A percentile compares a stretch with the other conserved stretches of the same genome.
Evolutionary conservation across 2,797 vertebrate species (phyloP).

Genomic region (Acestrorhynchus altus): DNA sequence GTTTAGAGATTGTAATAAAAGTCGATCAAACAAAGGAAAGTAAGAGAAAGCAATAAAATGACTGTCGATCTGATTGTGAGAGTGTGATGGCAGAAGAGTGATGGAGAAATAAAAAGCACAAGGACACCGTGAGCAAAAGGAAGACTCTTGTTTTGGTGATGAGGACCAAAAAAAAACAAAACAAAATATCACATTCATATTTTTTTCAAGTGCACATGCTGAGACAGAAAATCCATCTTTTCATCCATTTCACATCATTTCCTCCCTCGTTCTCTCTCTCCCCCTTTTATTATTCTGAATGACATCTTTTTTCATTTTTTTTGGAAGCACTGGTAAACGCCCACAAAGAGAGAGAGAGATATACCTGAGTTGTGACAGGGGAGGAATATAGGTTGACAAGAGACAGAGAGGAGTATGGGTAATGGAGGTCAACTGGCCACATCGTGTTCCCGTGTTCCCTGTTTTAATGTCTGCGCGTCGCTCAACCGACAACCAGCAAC

Average conservation of each 20-base stretch:
- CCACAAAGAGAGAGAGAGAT: conserved; percentile 62
- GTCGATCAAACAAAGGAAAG: conserved; percentile 22
- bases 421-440: conserved; percentile 8
- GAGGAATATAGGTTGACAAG: conserved; percentile 45
- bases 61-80: conserved; percentile 38
- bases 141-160: conserved; percentile 42
- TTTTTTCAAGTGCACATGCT: conserved; percentile 39
- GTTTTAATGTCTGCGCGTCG: neutral
- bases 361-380: conserved; percentile 79
- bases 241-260: neutral
- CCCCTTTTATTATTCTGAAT: conserved; percentile 34
- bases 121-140: conserved; percentile 39
- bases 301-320: conserved; percentile 59
- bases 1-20: conserved; percentile 32
- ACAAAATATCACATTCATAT: conserved; percentile 53
- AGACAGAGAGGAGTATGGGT: conserved; percentile 47
- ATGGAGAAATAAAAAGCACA: conserved; percentile 16
- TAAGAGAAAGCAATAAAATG: conserved; percentile 34
- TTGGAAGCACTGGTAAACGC: conserved; percentile 64
- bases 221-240: conserved; percentile 15
- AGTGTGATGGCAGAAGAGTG: conserved; percentile 27
- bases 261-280: conserved; percentile 33
- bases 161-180: conserved; percentile 35
- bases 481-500: neutral
- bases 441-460: conserved; percentile 13